These are phyloP conservation scores for Myopa tessellatipennis DNA, from an alignment of 2,888 invertebrate species.

Conservation along the genomic window DNA sequence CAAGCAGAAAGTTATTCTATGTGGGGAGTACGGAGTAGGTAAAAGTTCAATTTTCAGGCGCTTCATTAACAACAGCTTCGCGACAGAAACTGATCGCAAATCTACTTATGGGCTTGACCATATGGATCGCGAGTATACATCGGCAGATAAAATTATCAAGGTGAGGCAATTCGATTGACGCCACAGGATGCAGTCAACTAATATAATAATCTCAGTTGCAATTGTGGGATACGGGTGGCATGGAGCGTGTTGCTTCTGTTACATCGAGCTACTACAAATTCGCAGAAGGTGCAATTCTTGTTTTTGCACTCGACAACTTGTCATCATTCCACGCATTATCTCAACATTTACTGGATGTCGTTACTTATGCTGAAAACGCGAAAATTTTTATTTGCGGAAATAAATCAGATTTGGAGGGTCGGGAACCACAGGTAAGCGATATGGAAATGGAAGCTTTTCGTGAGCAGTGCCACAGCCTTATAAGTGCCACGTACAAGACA, in stretches of 20 bases:
- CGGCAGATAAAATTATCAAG: slow-evolving; percentile 75
- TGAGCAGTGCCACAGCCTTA: slow-evolving; percentile 91
- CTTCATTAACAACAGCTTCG: slow-evolving; percentile 77
- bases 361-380: slow-evolving; percentile 93
- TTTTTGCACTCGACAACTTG: slow-evolving; percentile 90
- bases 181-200: neutral
- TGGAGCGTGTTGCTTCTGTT: slow-evolving; percentile 95
- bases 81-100: slow-evolving; percentile 83
- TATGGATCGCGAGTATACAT: slow-evolving; percentile 82
- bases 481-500: slow-evolving; percentile 88
- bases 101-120: slow-evolving; percentile 94
- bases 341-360: slow-evolving; percentile 92
- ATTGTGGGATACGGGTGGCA: slow-evolving; percentile 96
- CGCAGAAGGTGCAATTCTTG: slow-evolving; percentile 92
- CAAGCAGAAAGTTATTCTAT: slow-evolving; percentile 91
- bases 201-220: slow-evolving; percentile 75
- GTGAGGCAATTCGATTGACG: slow-evolving; percentile 45
- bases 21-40: slow-evolving; percentile 96
- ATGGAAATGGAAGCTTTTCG: slow-evolving; percentile 90
- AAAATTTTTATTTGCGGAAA: slow-evolving; percentile 96
- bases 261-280: slow-evolving; percentile 96
- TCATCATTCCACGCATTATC: slow-evolving; percentile 92
- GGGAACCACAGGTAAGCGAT: slow-evolving; percentile 81
- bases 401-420: slow-evolving; percentile 83
- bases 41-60: slow-evolving; percentile 93